Evolutionary conservation across 2,888 invertebrate species (phyloP).

Genomic region (Lepas anatifera): DNA sequence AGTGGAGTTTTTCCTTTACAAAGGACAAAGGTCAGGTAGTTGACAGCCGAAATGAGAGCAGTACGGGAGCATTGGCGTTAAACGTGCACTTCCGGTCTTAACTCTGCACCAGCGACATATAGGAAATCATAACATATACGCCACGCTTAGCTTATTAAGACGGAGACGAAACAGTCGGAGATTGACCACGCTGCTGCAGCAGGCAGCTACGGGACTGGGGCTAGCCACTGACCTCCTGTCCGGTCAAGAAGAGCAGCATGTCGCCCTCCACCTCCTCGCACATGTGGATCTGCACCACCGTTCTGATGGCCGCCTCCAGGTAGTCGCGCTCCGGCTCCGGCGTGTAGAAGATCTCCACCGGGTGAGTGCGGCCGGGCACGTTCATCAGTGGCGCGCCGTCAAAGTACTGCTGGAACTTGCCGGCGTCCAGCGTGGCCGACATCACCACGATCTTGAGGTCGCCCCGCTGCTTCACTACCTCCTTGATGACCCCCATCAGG

Average conservation of each 20-base stretch:
- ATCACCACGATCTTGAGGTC: slow-evolving; percentile 97
- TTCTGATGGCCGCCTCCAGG: slow-evolving; percentile 93
- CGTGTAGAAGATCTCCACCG: slow-evolving; percentile 97
- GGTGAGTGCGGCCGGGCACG: slow-evolving; percentile 91
- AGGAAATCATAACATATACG: no score
- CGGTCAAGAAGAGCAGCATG: slow-evolving; percentile 77
- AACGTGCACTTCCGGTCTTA: no score
- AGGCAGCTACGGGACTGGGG: no score
- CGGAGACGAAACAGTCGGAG: no score
- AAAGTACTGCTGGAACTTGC: slow-evolving; percentile 93
- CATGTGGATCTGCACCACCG: slow-evolving; percentile 93
- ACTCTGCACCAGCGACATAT: no score
- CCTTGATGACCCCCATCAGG: slow-evolving; percentile 95
- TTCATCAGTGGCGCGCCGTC: slow-evolving; percentile 97
- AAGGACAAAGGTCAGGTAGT: no score
- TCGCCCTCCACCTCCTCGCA: slow-evolving; percentile 88
- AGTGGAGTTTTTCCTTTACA: no score
- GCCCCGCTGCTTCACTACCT: slow-evolving; percentile 80
- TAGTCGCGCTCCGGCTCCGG: slow-evolving; percentile 98
- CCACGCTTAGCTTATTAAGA: no score
- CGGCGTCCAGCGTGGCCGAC: slow-evolving; percentile 98
- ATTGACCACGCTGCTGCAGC: no score
- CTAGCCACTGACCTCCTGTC: slow-evolving; percentile 43
- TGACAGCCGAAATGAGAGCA: no score
- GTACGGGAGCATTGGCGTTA: no score